Percentiles rank a stretch among this genome's conserved stretches.
phyloP scores from a whole-genome alignment of 2,113 vertebrate genomes.

The Dolichotis patagonum region DNA sequence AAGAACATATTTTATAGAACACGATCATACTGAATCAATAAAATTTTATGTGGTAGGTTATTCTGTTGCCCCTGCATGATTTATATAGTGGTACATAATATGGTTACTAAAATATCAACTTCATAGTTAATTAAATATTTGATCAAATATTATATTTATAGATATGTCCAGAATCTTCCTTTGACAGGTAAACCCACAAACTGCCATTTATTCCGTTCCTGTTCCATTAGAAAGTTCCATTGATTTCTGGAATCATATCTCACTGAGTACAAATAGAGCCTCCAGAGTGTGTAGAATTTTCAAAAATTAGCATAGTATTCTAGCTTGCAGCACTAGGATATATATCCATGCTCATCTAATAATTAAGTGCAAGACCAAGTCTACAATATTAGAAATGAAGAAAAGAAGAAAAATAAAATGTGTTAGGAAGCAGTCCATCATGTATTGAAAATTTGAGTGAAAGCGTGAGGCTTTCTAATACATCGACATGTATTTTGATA shows the following conservation, averaged over 20 bases:
- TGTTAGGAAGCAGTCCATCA: background rate
- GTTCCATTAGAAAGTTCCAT: background rate
- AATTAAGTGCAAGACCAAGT: background rate
- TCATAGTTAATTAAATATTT: slow-evolving; percentile 32
- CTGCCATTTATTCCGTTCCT: background rate
- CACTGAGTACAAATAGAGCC: background rate
- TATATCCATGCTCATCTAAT: background rate
- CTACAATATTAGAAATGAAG: background rate
- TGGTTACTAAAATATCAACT: background rate
- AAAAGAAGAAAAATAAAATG: background rate
- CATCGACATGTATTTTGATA: background rate
- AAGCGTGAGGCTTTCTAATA: background rate
- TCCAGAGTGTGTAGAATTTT: background rate
- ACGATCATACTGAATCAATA: slow-evolving; percentile 45
- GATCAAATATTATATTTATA: slow-evolving; percentile 23
- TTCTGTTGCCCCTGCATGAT: background rate
- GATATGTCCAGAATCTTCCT: slow-evolving; percentile 7
- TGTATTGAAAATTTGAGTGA: background rate
- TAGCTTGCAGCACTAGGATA: background rate
- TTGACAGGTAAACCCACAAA: slow-evolving; percentile 29
- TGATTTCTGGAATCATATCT: background rate
- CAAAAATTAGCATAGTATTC: background rate
- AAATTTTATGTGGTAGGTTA: slow-evolving; percentile 53
- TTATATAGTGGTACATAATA: background rate
- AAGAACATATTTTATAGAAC: slow-evolving; percentile 31